phyloP scores from a whole-genome alignment of 2,797 vertebrate genomes.

The Gouania willdenowi region DNA sequence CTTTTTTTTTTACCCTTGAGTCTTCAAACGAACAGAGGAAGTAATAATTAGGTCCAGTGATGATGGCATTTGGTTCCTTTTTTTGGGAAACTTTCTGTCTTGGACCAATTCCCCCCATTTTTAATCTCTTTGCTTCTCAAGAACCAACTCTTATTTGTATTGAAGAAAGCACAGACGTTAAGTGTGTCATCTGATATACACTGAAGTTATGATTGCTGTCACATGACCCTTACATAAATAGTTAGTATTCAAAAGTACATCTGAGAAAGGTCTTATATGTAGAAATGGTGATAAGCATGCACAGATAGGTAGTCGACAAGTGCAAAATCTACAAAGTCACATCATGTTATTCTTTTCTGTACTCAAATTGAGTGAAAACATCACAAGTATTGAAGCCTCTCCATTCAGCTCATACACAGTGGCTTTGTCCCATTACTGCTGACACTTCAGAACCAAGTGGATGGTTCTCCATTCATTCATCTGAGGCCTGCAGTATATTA shows the following conservation, averaged over 20 bases:
- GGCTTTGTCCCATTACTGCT: conserved; percentile 12
- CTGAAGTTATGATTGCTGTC: conserved; percentile 70
- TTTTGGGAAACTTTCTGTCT: conserved; percentile 23
- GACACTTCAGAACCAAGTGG: conserved; percentile 39
- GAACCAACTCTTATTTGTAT: conserved; percentile 54
- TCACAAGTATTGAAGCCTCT: conserved; percentile 45
- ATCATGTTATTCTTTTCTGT: conserved; percentile 42
- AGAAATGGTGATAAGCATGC: conserved; percentile 75
- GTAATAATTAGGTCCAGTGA: conserved; percentile 48
- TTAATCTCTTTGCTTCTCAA: conserved; percentile 47
- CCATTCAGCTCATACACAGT: conserved; percentile 14
- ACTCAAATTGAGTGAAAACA: conserved; percentile 62
- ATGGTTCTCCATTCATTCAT: conserved; percentile 26
- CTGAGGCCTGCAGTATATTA: conserved; percentile 12
- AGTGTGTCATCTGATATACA: conserved; percentile 67
- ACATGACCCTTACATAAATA: conserved; percentile 73
- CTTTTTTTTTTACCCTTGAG: conserved; percentile 16
- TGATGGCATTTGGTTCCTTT: conserved; percentile 41
- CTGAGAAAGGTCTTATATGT: conserved; percentile 72
- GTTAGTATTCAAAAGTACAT: conserved; percentile 71
- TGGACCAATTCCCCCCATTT: conserved; percentile 42
- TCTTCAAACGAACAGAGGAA: conserved; percentile 47
- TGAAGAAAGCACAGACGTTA: conserved; percentile 67
- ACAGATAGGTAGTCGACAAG: conserved; percentile 75
- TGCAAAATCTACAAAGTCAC: conserved; percentile 76